Evolutionary conservation across 2,797 vertebrate genomes (phyloP).

Genomic region (Strix occidentalis): DNA sequence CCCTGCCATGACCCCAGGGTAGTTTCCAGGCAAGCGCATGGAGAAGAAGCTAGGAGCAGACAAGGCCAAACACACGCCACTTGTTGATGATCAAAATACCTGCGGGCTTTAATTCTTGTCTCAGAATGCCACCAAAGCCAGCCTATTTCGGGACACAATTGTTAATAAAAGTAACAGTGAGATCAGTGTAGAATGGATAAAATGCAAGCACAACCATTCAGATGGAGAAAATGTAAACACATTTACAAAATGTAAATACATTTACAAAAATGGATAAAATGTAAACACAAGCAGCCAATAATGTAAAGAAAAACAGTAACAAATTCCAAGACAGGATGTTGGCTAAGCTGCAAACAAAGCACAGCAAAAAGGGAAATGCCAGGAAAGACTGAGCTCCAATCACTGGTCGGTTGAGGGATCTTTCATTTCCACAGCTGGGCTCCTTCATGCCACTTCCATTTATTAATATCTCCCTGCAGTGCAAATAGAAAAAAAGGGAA

Average conservation of each 20-base stretch:
- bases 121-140: neutral
- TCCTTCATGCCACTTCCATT: neutral
- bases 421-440: neutral
- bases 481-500: neutral
- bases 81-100: neutral
- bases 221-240: neutral
- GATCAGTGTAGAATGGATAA: neutral
- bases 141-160: neutral
- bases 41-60: neutral
- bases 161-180: neutral
- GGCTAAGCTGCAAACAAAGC: neutral
- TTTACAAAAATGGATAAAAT: neutral
- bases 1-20: neutral
- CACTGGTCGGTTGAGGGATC: neutral
- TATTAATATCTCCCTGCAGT: fast-evolving
- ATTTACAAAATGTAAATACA: neutral
- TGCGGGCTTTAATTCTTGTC: neutral
- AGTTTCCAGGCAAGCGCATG: neutral
- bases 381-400: neutral
- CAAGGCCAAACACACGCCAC: neutral
- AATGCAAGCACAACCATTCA: neutral
- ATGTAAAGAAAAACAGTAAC: neutral
- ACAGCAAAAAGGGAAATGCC: neutral
- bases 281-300: neutral
- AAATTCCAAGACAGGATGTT: neutral